These are phyloP conservation scores for Monodelphis domestica DNA, from an alignment of 2,797 vertebrate species.

Conservation along the genomic window DNA sequence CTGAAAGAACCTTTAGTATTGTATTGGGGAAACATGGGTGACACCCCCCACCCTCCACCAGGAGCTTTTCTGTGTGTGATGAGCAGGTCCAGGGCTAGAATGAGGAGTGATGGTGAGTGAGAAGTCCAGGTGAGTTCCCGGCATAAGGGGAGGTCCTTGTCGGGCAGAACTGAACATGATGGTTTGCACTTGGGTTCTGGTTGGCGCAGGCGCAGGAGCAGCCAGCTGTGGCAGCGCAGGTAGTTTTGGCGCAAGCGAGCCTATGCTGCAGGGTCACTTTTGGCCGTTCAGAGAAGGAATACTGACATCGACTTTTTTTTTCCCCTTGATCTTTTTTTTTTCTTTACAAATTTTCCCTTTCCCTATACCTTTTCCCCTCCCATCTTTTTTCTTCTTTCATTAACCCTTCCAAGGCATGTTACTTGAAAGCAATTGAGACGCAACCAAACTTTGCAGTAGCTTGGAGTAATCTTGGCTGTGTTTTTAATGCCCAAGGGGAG, in stretches of 20 bases:
- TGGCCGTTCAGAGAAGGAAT: constrained; percentile 91
- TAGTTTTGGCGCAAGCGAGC: constrained; percentile 95
- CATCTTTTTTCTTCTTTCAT: constrained; percentile 85
- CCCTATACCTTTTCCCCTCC: constrained; percentile 86
- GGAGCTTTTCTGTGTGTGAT: neutral
- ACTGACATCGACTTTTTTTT: constrained; percentile 89
- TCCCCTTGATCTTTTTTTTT: constrained; percentile 81
- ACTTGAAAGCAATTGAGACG: constrained; percentile 99
- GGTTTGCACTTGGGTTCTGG: constrained; percentile 94
- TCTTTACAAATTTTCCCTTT: constrained; percentile 85
- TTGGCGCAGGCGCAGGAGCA: constrained; percentile 98
- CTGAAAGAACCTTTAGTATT: neutral
- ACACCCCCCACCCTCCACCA: neutral
- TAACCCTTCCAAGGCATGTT: constrained; percentile 96
- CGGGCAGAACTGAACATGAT: constrained; percentile 94
- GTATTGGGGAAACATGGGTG: constrained; percentile 53
- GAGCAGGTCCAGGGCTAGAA: constrained; percentile 5
- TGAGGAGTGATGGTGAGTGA: constrained; percentile 1
- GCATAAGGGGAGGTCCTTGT: constrained; percentile 18
- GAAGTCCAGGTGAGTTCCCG: constrained; percentile 34
- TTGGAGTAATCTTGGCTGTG: constrained; percentile 99
- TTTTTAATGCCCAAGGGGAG: constrained; percentile 99
- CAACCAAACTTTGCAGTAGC: constrained; percentile 99
- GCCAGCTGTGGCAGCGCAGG: constrained; percentile 96
- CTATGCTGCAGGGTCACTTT: constrained; percentile 99